A percentile compares a stretch with the other conserved stretches of the same genome.
Conservation (phyloP, 2,888 invertebrate genomes). For the Lacanobia wlatinum region DNA sequence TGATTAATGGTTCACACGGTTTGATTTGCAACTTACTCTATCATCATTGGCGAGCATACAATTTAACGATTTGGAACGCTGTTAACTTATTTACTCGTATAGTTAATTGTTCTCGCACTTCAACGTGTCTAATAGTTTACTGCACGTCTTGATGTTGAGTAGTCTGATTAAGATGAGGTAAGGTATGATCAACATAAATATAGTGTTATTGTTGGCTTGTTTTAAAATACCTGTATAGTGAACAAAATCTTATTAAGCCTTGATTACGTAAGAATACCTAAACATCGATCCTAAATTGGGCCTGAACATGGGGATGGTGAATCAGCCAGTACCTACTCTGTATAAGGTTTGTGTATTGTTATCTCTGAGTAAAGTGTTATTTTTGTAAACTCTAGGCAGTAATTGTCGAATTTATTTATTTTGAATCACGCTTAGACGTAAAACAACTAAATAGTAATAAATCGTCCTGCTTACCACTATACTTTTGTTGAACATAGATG, state of each 20-base stretch:
- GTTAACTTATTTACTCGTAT: conserved; percentile 43
- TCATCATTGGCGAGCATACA: conserved; percentile 1
- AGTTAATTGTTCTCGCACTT: conserved; percentile 28
- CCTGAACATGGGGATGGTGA: conserved; percentile 28
- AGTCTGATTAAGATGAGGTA: neutral
- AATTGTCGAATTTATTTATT: neutral
- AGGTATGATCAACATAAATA: neutral
- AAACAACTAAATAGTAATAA: too few species aligned
- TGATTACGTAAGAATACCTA: conserved; percentile 29
- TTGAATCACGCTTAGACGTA: neutral
- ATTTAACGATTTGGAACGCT: conserved; percentile 23
- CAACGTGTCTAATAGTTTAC: neutral
- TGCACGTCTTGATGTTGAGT: neutral
- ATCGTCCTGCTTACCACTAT: too few species aligned
- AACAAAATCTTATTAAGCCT: conserved; percentile 21
- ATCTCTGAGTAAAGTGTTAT: neutral
- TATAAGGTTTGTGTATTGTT: conserved; percentile 13
- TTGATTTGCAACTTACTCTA: conserved; percentile 5
- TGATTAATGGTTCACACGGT: conserved; percentile 11
- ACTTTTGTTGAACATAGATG: too few species aligned
- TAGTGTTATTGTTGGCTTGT: neutral
- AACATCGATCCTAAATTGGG: conserved; percentile 42
- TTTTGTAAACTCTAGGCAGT: neutral
- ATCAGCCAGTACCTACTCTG: conserved; percentile 21
- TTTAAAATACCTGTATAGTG: conserved; percentile 11